Evolutionary conservation across 2,888 invertebrate species (phyloP).

Genomic region (Agrochola lychnidis): DNA sequence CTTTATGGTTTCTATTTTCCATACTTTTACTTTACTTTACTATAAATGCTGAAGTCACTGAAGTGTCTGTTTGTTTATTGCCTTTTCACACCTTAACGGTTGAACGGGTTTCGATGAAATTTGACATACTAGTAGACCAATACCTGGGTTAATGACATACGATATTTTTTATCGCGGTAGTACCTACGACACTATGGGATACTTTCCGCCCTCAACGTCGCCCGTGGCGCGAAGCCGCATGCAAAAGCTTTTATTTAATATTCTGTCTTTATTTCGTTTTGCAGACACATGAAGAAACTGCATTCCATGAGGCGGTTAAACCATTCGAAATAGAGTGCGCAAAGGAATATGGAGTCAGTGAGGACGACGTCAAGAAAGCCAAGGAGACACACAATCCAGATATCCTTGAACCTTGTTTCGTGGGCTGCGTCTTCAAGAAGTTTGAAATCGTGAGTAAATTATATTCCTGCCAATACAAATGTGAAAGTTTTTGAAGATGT

Average conservation of each 20-base stretch:
- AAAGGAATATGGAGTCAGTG: slow-evolving; percentile 39
- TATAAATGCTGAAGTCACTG: neutral
- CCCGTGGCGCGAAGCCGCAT: too few species aligned
- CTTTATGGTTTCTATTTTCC: neutral
- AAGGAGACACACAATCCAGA: slow-evolving; percentile 33
- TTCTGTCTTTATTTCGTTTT: neutral
- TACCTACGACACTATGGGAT: neutral
- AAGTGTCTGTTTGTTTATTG: neutral
- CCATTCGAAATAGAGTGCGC: slow-evolving; percentile 57
- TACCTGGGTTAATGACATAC: neutral
- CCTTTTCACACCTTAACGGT: neutral
- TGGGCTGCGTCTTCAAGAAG: slow-evolving; percentile 60
- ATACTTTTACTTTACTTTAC: too few species aligned
- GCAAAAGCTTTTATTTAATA: neutral
- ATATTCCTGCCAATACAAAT: neutral
- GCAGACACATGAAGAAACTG: slow-evolving; percentile 43
- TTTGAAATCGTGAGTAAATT: slow-evolving; percentile 59
- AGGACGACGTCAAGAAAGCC: slow-evolving; percentile 41
- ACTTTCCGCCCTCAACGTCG: neutral
- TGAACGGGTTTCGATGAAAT: neutral
- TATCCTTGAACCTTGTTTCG: slow-evolving; percentile 56
- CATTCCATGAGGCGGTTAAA: slow-evolving; percentile 21
- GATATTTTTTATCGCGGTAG: neutral
- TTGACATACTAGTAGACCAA: neutral
- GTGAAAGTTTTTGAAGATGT: neutral